phyloP scores from a whole-genome alignment of 2,888 invertebrate species.

The Meta bourneti region DNA sequence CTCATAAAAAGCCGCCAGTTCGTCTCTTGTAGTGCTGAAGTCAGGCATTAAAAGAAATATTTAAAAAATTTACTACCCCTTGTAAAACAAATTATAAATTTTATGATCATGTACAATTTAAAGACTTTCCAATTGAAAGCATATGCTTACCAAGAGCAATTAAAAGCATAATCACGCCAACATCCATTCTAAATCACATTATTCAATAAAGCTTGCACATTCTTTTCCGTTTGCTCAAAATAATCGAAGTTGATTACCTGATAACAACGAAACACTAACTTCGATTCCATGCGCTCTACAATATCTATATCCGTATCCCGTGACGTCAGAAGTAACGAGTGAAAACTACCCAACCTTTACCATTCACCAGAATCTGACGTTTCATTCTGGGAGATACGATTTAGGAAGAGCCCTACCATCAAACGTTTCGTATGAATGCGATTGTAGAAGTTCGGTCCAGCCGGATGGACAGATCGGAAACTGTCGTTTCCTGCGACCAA shows the following conservation, averaged over 20 bases:
- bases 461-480: conserved; percentile 56
- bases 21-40: too few species aligned
- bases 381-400: neutral
- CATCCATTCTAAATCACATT: too few species aligned
- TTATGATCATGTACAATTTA: too few species aligned
- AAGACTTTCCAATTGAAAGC: too few species aligned
- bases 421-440: neutral
- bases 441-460: neutral
- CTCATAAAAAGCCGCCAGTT: too few species aligned
- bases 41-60: too few species aligned
- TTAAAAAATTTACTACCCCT: too few species aligned
- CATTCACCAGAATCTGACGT: neutral
- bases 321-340: neutral
- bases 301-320: neutral
- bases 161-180: too few species aligned
- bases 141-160: too few species aligned
- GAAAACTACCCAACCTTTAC: neutral
- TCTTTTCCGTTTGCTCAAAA: too few species aligned
- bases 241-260: neutral
- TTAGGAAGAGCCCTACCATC: neutral
- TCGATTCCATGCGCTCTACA: neutral
- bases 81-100: too few species aligned
- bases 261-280: neutral
- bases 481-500: conserved; percentile 43
- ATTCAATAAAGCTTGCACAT: too few species aligned